Evolutionary conservation across 2,888 invertebrate genomes (phyloP).

Genomic region (Orthonychiurus folsomi): DNA sequence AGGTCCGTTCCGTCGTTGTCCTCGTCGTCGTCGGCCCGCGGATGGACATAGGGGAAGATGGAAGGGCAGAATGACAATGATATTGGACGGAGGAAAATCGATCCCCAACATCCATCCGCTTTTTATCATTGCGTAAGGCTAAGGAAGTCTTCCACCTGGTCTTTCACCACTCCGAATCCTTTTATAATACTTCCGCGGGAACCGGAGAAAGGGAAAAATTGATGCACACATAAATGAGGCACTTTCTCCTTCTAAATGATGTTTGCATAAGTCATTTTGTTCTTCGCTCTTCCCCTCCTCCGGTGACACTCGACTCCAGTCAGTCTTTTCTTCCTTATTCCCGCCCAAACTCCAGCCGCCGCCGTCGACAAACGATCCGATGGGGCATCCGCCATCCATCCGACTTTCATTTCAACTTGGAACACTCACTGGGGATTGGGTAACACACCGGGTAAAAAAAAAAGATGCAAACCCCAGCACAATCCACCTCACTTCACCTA

Average conservation of each 20-base stretch:
- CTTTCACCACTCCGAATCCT: neutral
- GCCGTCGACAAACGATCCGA: too few species aligned
- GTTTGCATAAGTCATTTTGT: conserved; percentile 22
- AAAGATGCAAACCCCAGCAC: too few species aligned
- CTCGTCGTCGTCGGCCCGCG: too few species aligned
- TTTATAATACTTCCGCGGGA: neutral
- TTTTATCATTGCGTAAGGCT: neutral
- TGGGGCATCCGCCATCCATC: too few species aligned
- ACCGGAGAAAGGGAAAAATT: neutral
- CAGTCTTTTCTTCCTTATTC: neutral
- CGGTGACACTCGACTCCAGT: neutral
- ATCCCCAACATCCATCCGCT: neutral
- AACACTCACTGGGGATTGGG: too few species aligned
- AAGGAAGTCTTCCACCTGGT: neutral
- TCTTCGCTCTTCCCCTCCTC: conserved; percentile 10
- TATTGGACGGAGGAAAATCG: neutral
- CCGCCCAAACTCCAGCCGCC: too few species aligned
- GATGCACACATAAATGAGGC: conserved; percentile 9
- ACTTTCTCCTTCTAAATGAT: conserved; percentile 10
- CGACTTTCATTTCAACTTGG: too few species aligned
- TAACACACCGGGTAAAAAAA: too few species aligned
- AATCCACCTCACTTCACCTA: too few species aligned
- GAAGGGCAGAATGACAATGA: neutral
- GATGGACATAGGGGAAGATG: neutral
- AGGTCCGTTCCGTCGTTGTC: too few species aligned